Evolutionary conservation across 2,113 vertebrate species (phyloP).

Genomic region (Chloropsis cyanopogon): DNA sequence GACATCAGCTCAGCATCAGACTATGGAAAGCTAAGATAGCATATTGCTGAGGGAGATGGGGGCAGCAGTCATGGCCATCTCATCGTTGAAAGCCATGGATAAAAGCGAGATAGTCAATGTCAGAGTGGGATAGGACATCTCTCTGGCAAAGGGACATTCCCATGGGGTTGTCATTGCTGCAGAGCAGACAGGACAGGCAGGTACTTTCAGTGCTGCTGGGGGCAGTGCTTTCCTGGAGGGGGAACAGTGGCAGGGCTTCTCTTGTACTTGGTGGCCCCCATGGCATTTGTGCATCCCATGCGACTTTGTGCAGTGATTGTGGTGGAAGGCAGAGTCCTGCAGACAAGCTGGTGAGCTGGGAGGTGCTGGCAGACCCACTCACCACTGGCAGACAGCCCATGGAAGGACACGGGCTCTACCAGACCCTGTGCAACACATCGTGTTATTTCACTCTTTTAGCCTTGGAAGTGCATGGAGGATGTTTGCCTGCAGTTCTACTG

Average conservation of each 20-base stretch:
- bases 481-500: background rate
- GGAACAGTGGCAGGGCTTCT: background rate
- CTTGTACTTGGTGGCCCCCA: no score
- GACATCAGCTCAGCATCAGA: background rate
- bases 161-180: background rate
- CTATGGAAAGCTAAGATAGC: background rate
- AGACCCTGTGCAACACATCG: rapidly evolving
- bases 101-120: background rate
- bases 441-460: background rate
- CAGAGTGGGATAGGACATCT: background rate
- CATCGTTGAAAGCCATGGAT: background rate
- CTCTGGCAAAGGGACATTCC: background rate
- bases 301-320: background rate
- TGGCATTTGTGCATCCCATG: background rate
- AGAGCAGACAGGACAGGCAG: background rate
- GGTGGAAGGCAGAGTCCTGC: background rate
- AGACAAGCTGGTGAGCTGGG: background rate
- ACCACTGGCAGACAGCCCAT: background rate
- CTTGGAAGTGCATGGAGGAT: background rate
- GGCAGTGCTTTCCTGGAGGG: background rate
- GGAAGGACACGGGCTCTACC: background rate
- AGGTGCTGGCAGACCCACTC: background rate
- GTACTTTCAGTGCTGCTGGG: background rate
- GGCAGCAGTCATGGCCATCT: background rate
- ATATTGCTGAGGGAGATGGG: background rate